Evolutionary conservation across 2,113 vertebrate species (phyloP).

Genomic region (Stegastes partitus): DNA sequence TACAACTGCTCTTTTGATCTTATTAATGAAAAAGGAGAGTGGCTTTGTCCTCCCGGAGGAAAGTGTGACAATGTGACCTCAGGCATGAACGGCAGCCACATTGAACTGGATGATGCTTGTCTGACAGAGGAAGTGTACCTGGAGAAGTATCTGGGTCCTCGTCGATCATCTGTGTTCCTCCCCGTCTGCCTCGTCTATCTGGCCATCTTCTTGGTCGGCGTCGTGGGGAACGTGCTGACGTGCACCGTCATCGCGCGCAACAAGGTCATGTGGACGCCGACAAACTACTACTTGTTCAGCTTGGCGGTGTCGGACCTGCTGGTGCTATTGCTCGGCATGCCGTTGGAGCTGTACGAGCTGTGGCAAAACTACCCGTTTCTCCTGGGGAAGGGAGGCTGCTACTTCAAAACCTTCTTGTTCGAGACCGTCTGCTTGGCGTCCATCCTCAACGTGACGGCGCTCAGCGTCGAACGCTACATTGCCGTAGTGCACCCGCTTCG

Average conservation of each 20-base stretch:
- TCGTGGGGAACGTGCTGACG: slow-evolving; percentile 90
- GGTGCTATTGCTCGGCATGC: slow-evolving; percentile 94
- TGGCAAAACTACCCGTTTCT: slow-evolving; percentile 95
- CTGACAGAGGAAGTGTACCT: slow-evolving; percentile 87
- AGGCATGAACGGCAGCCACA: slow-evolving; percentile 47
- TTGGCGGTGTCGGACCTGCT: slow-evolving; percentile 93
- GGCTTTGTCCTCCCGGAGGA: slow-evolving; percentile 22
- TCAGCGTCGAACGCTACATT: slow-evolving; percentile 94
- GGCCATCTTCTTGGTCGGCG: slow-evolving; percentile 90
- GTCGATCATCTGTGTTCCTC: slow-evolving; percentile 86
- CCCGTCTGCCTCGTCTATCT: slow-evolving; percentile 91
- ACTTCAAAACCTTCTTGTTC: slow-evolving; percentile 92
- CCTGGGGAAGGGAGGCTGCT: slow-evolving; percentile 89
- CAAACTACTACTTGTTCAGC: slow-evolving; percentile 97
- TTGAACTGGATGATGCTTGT: slow-evolving; percentile 81
- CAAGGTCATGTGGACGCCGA: slow-evolving; percentile 93
- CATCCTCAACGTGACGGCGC: slow-evolving; percentile 93
- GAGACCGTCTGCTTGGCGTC: slow-evolving; percentile 95
- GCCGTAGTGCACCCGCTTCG: slow-evolving; percentile 93
- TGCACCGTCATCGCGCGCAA: slow-evolving; percentile 91
- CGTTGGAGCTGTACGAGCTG: slow-evolving; percentile 94
- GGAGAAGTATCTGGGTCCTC: slow-evolving; percentile 88
- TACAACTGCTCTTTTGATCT: slow-evolving; percentile 79
- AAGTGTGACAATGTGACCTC: slow-evolving; percentile 80
- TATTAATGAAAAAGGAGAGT: slow-evolving; percentile 21